Conservation (phyloP, 2,113 vertebrate species). For the Brachionichthys hirsutus region DNA sequence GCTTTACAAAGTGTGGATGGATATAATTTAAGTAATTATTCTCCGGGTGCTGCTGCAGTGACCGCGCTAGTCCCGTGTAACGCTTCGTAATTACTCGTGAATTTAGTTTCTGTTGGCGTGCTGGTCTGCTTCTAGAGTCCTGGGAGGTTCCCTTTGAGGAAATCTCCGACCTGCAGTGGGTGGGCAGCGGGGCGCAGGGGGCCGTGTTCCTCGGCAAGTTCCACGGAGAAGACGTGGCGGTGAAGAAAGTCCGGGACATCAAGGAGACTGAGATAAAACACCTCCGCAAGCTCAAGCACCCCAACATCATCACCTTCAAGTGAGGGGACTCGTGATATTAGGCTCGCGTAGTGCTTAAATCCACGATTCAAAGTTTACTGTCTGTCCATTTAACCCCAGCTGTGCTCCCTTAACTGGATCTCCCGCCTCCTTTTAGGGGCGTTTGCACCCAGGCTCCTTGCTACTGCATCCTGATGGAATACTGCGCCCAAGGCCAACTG, state of each 20-base stretch:
- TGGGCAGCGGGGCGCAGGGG: slow-evolving; percentile 93
- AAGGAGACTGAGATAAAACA: slow-evolving; percentile 96
- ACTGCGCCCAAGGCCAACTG: slow-evolving; percentile 97
- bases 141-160: slow-evolving; percentile 99
- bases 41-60: neutral
- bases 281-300: slow-evolving; percentile 92
- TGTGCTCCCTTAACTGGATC: too few relatives aligned
- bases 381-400: neutral
- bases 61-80: neutral
- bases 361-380: neutral
- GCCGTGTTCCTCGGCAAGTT: slow-evolving; percentile 93
- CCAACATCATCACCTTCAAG: slow-evolving; percentile 98
- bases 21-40: slow-evolving; percentile 13
- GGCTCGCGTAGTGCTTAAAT: slow-evolving; percentile 6
- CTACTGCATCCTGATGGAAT: slow-evolving; percentile 99
- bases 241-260: slow-evolving; percentile 93
- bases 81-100: neutral
- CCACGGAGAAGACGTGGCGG: slow-evolving; percentile 91
- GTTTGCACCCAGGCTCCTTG: slow-evolving; percentile 98
- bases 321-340: slow-evolving; percentile 68
- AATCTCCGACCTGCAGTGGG: slow-evolving; percentile 98
- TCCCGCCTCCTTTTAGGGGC: slow-evolving; percentile 78
- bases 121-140: slow-evolving; percentile 66
- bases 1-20: slow-evolving; percentile 4
- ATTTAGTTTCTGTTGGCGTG: slow-evolving; percentile 17